Evolutionary conservation across 1,140 invertebrate genomes (phyloP).

Genomic region (Heterodera schachtii): DNA sequence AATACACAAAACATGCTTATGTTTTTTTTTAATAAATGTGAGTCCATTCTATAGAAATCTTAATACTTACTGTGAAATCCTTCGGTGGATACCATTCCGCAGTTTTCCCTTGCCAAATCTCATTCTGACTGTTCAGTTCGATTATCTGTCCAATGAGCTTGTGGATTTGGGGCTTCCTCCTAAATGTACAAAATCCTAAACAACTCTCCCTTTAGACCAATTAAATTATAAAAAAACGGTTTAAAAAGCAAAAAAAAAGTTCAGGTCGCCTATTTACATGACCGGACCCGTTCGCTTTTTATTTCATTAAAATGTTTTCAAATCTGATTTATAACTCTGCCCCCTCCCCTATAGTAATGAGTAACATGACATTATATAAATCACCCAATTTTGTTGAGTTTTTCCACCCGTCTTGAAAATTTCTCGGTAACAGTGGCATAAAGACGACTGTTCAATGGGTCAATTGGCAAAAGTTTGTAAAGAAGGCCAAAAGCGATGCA

Average conservation of each 20-base stretch:
- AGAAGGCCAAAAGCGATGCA: slow-evolving; percentile 31
- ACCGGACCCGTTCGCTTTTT: no score
- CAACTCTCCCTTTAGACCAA: no score
- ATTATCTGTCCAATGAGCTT: slow-evolving; percentile 31
- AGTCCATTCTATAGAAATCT: not conserved
- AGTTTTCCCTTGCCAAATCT: slow-evolving; percentile 36
- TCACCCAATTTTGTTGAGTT: not conserved
- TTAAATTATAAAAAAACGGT: no score
- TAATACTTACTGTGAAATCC: slow-evolving; percentile 37
- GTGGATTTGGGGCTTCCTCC: slow-evolving; percentile 33
- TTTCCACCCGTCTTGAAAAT: slow-evolving; percentile 22
- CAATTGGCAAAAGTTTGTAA: slow-evolving; percentile 32
- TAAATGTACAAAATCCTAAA: slow-evolving; percentile 1
- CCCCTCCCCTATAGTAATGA: no score
- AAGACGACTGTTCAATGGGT: slow-evolving; percentile 17
- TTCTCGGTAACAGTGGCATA: slow-evolving; percentile 19
- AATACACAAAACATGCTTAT: not conserved
- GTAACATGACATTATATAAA: no score
- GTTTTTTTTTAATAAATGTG: not conserved
- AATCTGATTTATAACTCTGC: no score
- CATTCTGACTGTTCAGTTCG: slow-evolving; percentile 17
- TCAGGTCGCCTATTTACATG: no score
- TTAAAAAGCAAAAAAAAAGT: no score
- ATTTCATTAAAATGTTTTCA: no score
- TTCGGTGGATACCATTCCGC: slow-evolving; percentile 37